These are phyloP conservation scores for Ectropis grisescens DNA, from an alignment of 1,140 invertebrate genomes.

Conservation along the genomic window DNA sequence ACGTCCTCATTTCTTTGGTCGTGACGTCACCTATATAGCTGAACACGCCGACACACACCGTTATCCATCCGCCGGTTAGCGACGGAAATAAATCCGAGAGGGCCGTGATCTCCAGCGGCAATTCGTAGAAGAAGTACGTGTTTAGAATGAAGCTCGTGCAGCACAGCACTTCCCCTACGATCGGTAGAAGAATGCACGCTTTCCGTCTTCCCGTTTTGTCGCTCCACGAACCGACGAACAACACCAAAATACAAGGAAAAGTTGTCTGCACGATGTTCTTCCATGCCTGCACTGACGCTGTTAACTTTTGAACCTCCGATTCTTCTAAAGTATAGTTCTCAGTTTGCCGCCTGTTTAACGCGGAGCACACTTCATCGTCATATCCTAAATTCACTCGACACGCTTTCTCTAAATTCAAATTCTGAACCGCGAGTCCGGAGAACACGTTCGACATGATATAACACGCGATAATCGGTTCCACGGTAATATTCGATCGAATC, in stretches of 20 bases:
- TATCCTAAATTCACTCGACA: conserved; percentile 73
- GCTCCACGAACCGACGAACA: conserved; percentile 74
- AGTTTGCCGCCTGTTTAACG: conserved; percentile 63
- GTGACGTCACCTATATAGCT: conserved; percentile 92
- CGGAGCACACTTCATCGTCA: conserved; percentile 69
- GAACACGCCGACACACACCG: conserved; percentile 89
- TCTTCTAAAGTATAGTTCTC: conserved; percentile 64
- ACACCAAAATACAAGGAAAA: conserved; percentile 67
- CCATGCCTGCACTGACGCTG: conserved; percentile 72
- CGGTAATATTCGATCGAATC: conserved; percentile 66
- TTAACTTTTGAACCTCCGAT: conserved; percentile 70
- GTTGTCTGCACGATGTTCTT: conserved; percentile 49
- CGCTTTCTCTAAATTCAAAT: conserved; percentile 75
- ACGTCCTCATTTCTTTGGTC: conserved; percentile 81
- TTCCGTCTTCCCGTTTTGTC: conserved; percentile 71
- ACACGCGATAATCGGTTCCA: conserved; percentile 73
- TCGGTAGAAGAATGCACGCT: conserved; percentile 68
- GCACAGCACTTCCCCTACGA: conserved; percentile 65
- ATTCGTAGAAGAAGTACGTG: conserved; percentile 62
- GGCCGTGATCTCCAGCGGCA: conserved; percentile 52
- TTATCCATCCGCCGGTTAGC: conserved; percentile 86
- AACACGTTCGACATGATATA: conserved; percentile 73
- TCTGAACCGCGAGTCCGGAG: conserved; percentile 69
- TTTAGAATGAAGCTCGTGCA: conserved; percentile 63
- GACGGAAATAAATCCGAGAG: conserved; percentile 75